phyloP scores from a whole-genome alignment of 1,140 invertebrate genomes.

The Trachymyrmex septentrionalis region DNA sequence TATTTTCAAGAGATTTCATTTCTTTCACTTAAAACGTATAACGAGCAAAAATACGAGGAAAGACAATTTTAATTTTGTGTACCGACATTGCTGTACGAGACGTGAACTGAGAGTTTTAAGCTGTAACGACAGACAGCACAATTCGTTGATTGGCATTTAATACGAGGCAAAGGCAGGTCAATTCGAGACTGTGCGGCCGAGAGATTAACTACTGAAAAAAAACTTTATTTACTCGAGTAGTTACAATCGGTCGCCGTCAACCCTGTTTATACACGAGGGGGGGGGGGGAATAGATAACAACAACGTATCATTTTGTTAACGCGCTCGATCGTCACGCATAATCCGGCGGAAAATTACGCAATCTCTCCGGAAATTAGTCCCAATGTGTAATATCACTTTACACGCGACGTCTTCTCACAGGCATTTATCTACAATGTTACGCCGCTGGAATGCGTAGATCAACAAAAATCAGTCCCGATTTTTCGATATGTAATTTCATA shows the following conservation, averaged over 20 bases:
- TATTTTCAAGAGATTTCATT: too few relatives aligned
- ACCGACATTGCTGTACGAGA: not conserved
- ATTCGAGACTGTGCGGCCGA: not conserved
- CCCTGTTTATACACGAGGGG: not conserved
- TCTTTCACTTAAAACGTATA: not conserved
- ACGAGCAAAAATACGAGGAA: not conserved
- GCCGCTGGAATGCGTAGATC: not conserved
- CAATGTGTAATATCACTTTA: constrained; percentile 49
- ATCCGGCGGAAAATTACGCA: constrained; percentile 66
- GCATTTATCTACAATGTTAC: constrained; percentile 18
- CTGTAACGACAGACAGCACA: not conserved
- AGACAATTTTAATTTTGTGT: not conserved
- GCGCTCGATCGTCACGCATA: constrained; percentile 60
- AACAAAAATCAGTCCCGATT: not conserved
- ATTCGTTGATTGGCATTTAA: constrained; percentile 41
- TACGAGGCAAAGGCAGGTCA: not conserved
- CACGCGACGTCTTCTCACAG: constrained; percentile 63
- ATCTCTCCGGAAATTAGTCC: constrained; percentile 70
- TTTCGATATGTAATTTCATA: not conserved
- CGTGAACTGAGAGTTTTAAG: not conserved
- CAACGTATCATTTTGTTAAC: constrained; percentile 55
- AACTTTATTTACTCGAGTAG: constrained; percentile 27
- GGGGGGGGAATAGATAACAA: constrained; percentile 12
- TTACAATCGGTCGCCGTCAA: not conserved
- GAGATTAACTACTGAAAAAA: not conserved